Percentiles rank a stretch among this genome's conserved stretches.
phyloP scores from a whole-genome alignment of 2,113 vertebrate species.

The Corythaixoides concolor region DNA sequence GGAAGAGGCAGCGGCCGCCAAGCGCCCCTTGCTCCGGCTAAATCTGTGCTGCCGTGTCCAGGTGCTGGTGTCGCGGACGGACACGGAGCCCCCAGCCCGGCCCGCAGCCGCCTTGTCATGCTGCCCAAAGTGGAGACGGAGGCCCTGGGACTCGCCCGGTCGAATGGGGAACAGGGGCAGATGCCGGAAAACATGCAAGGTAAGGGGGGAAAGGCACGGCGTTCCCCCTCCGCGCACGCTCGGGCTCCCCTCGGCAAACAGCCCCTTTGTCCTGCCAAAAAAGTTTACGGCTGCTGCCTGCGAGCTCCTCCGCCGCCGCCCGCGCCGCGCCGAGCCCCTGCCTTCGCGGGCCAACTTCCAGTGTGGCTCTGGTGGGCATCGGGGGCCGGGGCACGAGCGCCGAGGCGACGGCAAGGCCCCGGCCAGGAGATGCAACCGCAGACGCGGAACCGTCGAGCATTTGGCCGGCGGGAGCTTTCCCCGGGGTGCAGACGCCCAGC shows the following conservation, averaged over 20 bases:
- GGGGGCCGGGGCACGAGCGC: neutral
- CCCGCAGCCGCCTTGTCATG: constrained; percentile 89
- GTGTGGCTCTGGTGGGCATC: neutral
- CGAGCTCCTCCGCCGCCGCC: neutral
- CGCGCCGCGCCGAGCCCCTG: neutral
- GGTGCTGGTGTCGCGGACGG: constrained; percentile 81
- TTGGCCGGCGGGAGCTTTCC: neutral
- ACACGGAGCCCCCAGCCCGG: constrained; percentile 75
- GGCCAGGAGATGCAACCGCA: neutral
- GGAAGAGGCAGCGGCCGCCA: neutral
- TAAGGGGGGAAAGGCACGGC: constrained; percentile 71
- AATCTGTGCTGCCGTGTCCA: constrained; percentile 76
- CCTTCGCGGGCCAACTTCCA: neutral
- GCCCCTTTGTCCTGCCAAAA: neutral
- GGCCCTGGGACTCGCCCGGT: constrained; percentile 89
- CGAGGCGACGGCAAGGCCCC: neutral
- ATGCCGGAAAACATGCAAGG: constrained; percentile 98
- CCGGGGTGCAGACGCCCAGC: neutral
- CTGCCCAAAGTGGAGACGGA: constrained; percentile 98
- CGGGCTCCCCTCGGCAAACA: neutral
- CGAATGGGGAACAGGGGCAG: constrained; percentile 95
- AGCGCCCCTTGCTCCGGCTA: constrained; percentile 39
- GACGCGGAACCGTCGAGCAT: neutral
- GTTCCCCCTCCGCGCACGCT: neutral
- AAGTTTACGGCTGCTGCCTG: neutral